Evolutionary conservation across 2,797 vertebrate genomes (phyloP).

Genomic region (Galago senegalensis): DNA sequence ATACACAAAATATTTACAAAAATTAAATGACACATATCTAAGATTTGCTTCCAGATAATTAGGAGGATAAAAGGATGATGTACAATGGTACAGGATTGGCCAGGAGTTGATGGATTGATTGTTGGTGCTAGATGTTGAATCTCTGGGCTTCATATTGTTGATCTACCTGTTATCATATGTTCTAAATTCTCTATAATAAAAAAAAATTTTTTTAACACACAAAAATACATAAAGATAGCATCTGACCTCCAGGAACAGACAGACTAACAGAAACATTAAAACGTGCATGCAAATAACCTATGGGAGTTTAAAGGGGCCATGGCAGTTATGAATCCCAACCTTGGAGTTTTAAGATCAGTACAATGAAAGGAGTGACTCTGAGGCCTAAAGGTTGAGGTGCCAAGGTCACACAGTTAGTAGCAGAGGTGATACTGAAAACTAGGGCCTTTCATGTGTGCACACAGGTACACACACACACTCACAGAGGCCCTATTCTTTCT

Average conservation of each 20-base stretch:
- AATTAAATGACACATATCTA: neutral
- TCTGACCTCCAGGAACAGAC: neutral
- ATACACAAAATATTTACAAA: constrained; percentile 31
- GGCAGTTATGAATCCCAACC: constrained; percentile 11
- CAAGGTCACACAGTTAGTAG: neutral
- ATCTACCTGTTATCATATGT: neutral
- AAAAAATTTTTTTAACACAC: neutral
- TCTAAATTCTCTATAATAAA: constrained; percentile 40
- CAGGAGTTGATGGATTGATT: neutral
- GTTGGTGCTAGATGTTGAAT: neutral
- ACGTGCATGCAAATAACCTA: neutral
- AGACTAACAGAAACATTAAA: constrained; percentile 8
- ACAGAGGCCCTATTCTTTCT: neutral
- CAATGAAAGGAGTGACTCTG: constrained; percentile 13
- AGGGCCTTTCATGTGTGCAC: neutral
- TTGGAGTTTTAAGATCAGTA: constrained; percentile 46
- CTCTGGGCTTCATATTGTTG: neutral
- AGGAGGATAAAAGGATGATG: neutral
- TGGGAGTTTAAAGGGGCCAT: neutral
- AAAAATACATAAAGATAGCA: neutral
- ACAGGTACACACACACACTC: neutral
- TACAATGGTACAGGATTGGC: neutral
- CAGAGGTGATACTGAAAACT: neutral
- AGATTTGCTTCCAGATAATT: constrained; percentile 16
- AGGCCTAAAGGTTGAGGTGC: neutral